Percentiles rank a stretch among this genome's conserved stretches.
phyloP scores from a whole-genome alignment of 2,888 invertebrate species.

The Patella pellucida region DNA sequence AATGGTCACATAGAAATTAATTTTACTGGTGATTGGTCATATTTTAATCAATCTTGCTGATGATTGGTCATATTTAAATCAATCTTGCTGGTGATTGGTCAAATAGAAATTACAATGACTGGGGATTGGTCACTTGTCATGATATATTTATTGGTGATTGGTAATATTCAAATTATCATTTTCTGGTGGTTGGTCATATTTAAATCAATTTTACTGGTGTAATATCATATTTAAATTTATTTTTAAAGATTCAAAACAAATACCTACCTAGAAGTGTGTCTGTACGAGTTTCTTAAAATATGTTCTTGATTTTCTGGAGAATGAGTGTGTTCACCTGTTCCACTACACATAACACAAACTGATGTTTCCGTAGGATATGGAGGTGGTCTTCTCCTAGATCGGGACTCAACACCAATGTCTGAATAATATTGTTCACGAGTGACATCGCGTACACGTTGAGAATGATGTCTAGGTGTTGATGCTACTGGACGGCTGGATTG shows the following conservation, averaged over 20 bases:
- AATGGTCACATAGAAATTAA: too few species aligned
- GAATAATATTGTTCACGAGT: background rate
- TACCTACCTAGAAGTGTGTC: background rate
- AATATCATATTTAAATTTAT: background rate
- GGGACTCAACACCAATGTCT: background rate
- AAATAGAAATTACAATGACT: too few species aligned
- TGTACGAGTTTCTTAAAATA: constrained; percentile 25
- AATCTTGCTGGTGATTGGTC: too few species aligned
- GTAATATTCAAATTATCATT: too few species aligned
- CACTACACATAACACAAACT: constrained; percentile 55
- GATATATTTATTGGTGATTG: too few species aligned
- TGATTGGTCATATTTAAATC: too few species aligned
- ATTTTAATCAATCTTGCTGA: too few species aligned
- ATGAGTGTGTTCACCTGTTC: constrained; percentile 49
- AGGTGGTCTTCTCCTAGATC: background rate
- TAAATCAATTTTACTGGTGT: too few species aligned
- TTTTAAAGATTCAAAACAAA: too few species aligned
- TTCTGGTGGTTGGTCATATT: too few species aligned
- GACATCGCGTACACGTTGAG: background rate
- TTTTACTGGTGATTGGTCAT: too few species aligned
- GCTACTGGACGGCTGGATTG: background rate
- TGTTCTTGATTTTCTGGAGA: constrained; percentile 45
- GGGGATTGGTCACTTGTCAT: too few species aligned
- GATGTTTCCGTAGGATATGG: constrained; percentile 32
- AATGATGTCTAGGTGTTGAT: background rate